Evolutionary conservation across 1,140 invertebrate species (phyloP), one percentile per base, ranked within the genome.

Genomic region (Mycetomoellerius zeteki): DNA sequence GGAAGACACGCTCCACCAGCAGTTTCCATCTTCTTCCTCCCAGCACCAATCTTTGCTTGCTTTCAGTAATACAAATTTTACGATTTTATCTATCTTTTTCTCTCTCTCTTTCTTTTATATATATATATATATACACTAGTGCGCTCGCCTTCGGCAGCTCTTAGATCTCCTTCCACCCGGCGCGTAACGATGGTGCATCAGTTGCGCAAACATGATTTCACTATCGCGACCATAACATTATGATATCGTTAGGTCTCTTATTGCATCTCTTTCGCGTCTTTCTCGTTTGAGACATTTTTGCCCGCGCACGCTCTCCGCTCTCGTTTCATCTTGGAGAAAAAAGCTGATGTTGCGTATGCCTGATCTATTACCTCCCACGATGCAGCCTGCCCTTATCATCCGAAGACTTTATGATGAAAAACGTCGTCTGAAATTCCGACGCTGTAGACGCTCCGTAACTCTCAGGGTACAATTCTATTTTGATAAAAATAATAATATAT

Each of bases 381-480:
- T 64, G 27, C 58, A 67, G 12, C 27, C 52, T 56, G 69, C 60
- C 33, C 24, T 85, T 76, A 88, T 37, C 54, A 47, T 5, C n/a
- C 43, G 19, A 37, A 47, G 81, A 90, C 71, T 90, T 86, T 88
- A 73, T 58, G 30, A 24, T 7, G 19, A 84, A 58, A 30, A 72
- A 52, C 27, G 37, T 64, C 33, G 19, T 30, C 52, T 21, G 24
- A 80, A 65, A 87, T 71, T 24, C 33, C 30, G 58, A 78, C 16
- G 43, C 10, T 27, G 27, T n/a, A 54, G 3, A 73, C 24, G 27
- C 52, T 21, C 12, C 30, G 19, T n/a, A 33, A 75, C 3, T 43
- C 60, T 52, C 12, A 1, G 12, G 0, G n/a, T 14, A 6, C 56
- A 24, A 86, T 43, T 64, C 8, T 27, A 58, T 30, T 30, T 72